These are phyloP conservation scores for Brachyrhaphis roseni DNA, from an alignment of 2,797 vertebrate genomes.

Conservation along the genomic window DNA sequence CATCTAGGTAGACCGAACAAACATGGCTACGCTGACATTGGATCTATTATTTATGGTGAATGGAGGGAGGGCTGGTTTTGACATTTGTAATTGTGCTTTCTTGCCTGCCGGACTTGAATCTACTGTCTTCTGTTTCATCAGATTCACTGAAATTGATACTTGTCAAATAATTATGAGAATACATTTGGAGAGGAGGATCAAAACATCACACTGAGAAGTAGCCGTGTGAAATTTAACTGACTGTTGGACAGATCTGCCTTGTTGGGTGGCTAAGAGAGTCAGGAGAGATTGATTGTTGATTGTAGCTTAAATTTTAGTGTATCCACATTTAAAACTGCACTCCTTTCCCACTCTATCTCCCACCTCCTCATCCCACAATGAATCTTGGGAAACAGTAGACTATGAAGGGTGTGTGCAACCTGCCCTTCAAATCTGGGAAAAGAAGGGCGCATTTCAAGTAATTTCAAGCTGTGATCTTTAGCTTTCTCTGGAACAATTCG, in stretches of 20 bases:
- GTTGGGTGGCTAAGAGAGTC: neutral
- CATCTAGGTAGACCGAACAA: constrained; percentile 58
- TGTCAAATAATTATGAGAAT: neutral
- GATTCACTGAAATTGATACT: neutral
- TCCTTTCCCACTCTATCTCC: neutral
- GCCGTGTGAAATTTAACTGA: neutral
- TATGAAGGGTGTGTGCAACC: neutral
- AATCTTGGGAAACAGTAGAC: neutral
- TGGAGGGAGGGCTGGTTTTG: constrained; percentile 14
- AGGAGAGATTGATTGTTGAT: neutral
- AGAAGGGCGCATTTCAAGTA: neutral
- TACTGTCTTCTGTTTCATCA: neutral
- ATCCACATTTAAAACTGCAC: neutral
- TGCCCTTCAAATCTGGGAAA: neutral
- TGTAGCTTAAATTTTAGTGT: neutral
- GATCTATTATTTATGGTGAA: constrained; percentile 59
- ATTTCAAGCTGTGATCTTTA: neutral
- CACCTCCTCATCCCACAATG: too few relatives aligned
- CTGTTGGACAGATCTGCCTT: neutral
- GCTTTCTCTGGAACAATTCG: neutral
- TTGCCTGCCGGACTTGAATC: constrained; percentile 3
- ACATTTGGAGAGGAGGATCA: neutral
- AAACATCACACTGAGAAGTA: neutral
- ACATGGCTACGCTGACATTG: constrained; percentile 61
- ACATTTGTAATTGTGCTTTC: constrained; percentile 14